Evolutionary conservation across 2,797 vertebrate genomes (phyloP).

Genomic region (Orientallactaga sibirica): DNA sequence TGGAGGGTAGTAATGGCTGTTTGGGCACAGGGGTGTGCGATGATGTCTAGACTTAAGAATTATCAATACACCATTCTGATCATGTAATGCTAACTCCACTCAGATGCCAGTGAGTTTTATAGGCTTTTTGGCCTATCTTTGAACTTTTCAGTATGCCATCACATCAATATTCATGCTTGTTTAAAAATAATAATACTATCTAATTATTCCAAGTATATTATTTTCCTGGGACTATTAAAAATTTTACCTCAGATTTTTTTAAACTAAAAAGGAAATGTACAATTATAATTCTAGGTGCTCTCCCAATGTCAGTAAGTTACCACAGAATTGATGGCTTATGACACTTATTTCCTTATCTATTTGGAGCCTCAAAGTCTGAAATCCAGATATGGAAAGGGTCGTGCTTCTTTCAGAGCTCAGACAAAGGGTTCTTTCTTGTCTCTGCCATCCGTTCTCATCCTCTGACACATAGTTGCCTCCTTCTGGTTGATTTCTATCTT

Average conservation of each 20-base stretch:
- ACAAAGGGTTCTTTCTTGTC: not conserved
- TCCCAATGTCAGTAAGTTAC: not conserved
- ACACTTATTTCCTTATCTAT: not conserved
- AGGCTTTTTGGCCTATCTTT: not conserved
- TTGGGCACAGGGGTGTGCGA: not conserved
- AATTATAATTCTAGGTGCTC: no score
- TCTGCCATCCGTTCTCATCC: not conserved
- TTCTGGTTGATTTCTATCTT: not conserved
- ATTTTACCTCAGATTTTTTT: not conserved
- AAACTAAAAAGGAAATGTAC: no score
- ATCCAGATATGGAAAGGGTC: not conserved
- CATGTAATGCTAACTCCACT: not conserved
- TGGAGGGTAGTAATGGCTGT: not conserved
- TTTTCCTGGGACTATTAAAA: not conserved
- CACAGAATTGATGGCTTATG: not conserved
- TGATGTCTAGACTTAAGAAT: constrained; percentile 19
- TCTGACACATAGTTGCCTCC: not conserved
- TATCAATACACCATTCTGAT: not conserved
- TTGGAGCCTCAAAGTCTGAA: not conserved
- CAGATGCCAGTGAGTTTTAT: not conserved
- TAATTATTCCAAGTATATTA: not conserved
- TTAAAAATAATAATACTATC: constrained; percentile 39
- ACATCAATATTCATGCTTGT: not conserved
- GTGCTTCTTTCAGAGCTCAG: not conserved
- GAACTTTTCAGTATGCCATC: not conserved